Evolutionary conservation across 2,113 vertebrate species (phyloP), one percentile per base, ranked within the genome.

Genomic region (Glaucidium brasilianum): DNA sequence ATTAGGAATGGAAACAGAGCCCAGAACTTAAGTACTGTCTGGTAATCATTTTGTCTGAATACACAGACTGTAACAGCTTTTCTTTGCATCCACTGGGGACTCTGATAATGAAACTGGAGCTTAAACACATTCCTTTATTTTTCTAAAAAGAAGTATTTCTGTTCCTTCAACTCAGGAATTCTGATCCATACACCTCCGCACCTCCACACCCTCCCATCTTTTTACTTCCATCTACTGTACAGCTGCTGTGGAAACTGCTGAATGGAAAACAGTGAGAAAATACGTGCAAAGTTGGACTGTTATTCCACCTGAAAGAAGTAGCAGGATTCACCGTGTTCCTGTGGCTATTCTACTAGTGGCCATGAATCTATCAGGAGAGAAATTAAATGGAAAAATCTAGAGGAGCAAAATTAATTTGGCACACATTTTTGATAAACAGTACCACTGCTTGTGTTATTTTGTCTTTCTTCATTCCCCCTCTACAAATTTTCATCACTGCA

Each of bases 31-130:
- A 92, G 64, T 25, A 77, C 37, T 68, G 72, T 74, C 90, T 95
- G 92, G 92, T 81, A 92, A 86, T 86, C 18, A 93, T 92, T 93
- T 83, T 63, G 76, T 63, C 80, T 92, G 85, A 92, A 78, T 49
- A 43, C 76, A 55, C 4, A 26, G 55, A 63, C 52, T 69, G 72
- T 68, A 92, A 92, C 2, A 95, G 88, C 60, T 86, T 94, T 86
- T 81, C 88, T 87, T 15, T 88, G 52, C 75, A 90, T 86, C 34
- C 92, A 74, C 92, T 56, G 79, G 95, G 88, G 72, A 94, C 67
- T 71, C 82, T 23, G 49, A 82, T 77, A 92, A 88, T 53, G 76
- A 75, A 92, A 74, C 73, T 94, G 83, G 64, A 96, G 69, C 64
- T 95, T 87, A 91, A 94, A 84, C 20, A 67, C 55, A 91, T 85